Percentiles rank a stretch among this genome's conserved stretches.
These are phyloP conservation scores for Spilosoma lubricipeda DNA, from an alignment of 2,888 invertebrate genomes.

Conservation along the genomic window DNA sequence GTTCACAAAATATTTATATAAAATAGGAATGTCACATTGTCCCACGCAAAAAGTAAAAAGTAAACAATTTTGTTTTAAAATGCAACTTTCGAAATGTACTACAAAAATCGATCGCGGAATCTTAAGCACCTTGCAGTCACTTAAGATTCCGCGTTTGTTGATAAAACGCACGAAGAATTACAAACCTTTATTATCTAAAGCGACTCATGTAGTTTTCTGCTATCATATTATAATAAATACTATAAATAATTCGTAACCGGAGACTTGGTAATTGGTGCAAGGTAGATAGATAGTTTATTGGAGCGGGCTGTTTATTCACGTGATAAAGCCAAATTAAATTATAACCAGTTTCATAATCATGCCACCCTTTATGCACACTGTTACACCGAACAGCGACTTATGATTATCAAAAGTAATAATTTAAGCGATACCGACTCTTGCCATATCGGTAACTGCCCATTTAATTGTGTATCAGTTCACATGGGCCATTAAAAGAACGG, in stretches of 20 bases:
- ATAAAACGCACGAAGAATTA: conserved; percentile 38
- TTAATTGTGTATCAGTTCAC: background rate
- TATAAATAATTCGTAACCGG: conserved; percentile 43
- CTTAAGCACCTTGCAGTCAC: conserved; percentile 32
- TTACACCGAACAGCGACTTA: conserved; percentile 21
- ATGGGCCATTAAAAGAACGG: background rate
- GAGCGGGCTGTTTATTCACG: conserved; percentile 31
- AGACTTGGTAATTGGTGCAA: conserved; percentile 49
- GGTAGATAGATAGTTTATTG: conserved; percentile 53
- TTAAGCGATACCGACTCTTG: conserved; percentile 38
- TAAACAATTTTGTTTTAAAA: background rate
- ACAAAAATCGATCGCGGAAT: background rate
- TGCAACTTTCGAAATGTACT: background rate
- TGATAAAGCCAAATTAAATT: conserved; percentile 54
- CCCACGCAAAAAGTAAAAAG: background rate
- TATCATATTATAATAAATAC: conserved; percentile 44
- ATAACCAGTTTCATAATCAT: conserved; percentile 50
- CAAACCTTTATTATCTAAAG: conserved; percentile 45
- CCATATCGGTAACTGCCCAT: conserved; percentile 14
- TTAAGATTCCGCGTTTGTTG: conserved; percentile 38
- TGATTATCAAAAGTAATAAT: conserved; percentile 43
- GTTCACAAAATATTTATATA: background rate
- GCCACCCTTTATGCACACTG: conserved; percentile 23
- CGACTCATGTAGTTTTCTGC: conserved; percentile 39
- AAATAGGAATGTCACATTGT: background rate